Evolutionary conservation across 92 coral and sea anemone species (phyloP).

Genomic region (Phenganax marumi): DNA sequence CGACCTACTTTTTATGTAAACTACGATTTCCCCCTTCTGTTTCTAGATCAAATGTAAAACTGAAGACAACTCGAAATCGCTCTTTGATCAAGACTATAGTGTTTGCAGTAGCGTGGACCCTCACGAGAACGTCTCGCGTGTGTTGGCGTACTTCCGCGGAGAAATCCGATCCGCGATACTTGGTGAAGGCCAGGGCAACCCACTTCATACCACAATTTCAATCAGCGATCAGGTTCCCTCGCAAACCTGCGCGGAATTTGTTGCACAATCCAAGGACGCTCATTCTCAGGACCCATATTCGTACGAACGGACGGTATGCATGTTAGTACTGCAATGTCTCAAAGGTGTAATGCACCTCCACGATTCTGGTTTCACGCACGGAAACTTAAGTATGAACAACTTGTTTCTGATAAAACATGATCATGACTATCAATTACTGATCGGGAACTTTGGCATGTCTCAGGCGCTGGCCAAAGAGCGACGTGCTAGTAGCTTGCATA

Average conservation of each 20-base stretch:
- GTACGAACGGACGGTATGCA: slow-evolving; percentile 16
- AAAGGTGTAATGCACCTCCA: slow-evolving; percentile 16
- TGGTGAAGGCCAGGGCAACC: background rate
- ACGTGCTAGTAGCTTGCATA: background rate
- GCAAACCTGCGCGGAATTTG: slow-evolving; percentile 26
- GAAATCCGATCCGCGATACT: slow-evolving; percentile 13
- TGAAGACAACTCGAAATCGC: slow-evolving; percentile 4
- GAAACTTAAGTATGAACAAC: slow-evolving; percentile 9
- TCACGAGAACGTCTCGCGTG: slow-evolving; percentile 38
- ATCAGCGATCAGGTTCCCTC: slow-evolving; percentile 36
- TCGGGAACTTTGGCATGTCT: slow-evolving; percentile 32
- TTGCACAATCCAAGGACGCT: slow-evolving; percentile 19
- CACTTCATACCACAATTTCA: slow-evolving; percentile 34
- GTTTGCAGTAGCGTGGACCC: slow-evolving; percentile 33
- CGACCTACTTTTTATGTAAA: background rate
- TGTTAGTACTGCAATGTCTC: slow-evolving; percentile 34
- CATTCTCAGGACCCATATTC: slow-evolving; percentile 12
- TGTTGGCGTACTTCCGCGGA: slow-evolving; percentile 36
- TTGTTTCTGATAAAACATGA: slow-evolving; percentile 27
- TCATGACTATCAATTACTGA: slow-evolving; percentile 26
- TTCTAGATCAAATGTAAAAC: slow-evolving; percentile 32
- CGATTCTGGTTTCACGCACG: slow-evolving; percentile 30
- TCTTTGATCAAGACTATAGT: slow-evolving; percentile 37
- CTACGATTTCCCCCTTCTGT: background rate
- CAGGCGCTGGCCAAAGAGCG: slow-evolving; percentile 29